Conservation (phyloP, 2,888 invertebrate species). For the Hirtodrosophila alboralis region DNA sequence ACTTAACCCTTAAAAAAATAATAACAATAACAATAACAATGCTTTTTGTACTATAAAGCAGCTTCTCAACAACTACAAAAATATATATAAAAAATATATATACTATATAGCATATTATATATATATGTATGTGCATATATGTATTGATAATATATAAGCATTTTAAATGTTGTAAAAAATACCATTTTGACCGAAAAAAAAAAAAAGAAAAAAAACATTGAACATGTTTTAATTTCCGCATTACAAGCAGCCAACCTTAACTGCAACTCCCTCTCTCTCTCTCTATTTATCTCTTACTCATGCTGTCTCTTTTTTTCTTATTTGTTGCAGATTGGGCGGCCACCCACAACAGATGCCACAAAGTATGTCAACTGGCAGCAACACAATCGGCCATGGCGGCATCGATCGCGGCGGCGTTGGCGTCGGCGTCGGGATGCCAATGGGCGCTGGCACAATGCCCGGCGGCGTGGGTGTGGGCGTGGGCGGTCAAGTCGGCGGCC, state of each 20-base stretch:
- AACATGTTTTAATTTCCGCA: slow-evolving; percentile 80
- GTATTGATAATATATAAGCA: slow-evolving; percentile 11
- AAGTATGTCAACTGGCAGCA: slow-evolving; percentile 87
- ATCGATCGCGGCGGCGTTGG: slow-evolving; percentile 80
- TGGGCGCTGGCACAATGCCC: slow-evolving; percentile 75
- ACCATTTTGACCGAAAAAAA: slow-evolving; percentile 46
- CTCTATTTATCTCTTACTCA: background rate
- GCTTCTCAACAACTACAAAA: slow-evolving; percentile 4
- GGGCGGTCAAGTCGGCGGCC: slow-evolving; percentile 70
- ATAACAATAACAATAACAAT: slow-evolving; percentile 47
- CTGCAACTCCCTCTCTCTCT: background rate
- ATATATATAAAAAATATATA: slow-evolving; percentile 4
- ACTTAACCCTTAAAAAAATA: slow-evolving; percentile 80
- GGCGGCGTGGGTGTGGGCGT: slow-evolving; percentile 75
- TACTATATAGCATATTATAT: too few species aligned
- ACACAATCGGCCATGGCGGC: slow-evolving; percentile 85
- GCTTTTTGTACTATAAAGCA: slow-evolving; percentile 43
- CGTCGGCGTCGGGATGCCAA: slow-evolving; percentile 67
- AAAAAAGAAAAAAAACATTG: slow-evolving; percentile 25
- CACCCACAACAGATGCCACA: slow-evolving; percentile 84
- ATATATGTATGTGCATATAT: slow-evolving; percentile 8
- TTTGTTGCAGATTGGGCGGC: slow-evolving; percentile 82
- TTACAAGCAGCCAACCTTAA: slow-evolving; percentile 53
- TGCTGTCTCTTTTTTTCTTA: slow-evolving; percentile 14
- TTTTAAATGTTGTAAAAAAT: slow-evolving; percentile 47